Evolutionary conservation across 2,113 vertebrate species (phyloP), one percentile per base, ranked within the genome.

Genomic region (Donacobius atricapilla): DNA sequence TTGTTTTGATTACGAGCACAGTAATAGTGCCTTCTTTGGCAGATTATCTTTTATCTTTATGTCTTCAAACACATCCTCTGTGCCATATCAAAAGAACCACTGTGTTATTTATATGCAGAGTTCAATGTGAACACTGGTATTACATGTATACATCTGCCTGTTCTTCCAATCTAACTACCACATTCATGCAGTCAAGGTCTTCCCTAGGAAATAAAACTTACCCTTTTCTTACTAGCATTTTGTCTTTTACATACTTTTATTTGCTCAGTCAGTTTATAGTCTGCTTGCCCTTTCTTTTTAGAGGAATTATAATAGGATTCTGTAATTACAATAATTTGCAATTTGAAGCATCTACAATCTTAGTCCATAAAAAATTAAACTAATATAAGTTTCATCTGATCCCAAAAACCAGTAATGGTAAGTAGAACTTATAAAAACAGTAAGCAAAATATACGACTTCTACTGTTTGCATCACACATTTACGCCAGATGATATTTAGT

Each of bases 261-360:
- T 97, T 97, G 18, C 60, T 91, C 75, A 47, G 22, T 93, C 16
- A 70, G 40, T 96, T 97, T 97, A 96, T 90, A 87, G 79, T 86
- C 47, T 80, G 57, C 56, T 91, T 97, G 68, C 79, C 86, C 48
- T 94, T 96, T 95, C 42, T 95, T 92, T 94, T 53, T 90, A 83
- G 81, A 96, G 66, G 65, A 83, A 64, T 77, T 96, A 45, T 66
- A 89, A 77, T 14, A 44, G 42, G 53, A 85, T 97, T 79, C 95
- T 94, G 37, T 39, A 94, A 91, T 76, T 88, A 83, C 11, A 79
- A 40, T 39, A 89, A 73, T 84, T 96, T 75, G 44, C 11, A 11
- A 39, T 73, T 89, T 66, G 37, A 92, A 96, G 83, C 15, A 57
- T 53, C 25, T 89, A 27, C 48, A 92, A 44, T 56, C 53, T 92